Percentiles rank a stretch among this genome's conserved stretches.
Evolutionary conservation across 2,113 vertebrate genomes (phyloP).

Genomic region (Origma solitaria): DNA sequence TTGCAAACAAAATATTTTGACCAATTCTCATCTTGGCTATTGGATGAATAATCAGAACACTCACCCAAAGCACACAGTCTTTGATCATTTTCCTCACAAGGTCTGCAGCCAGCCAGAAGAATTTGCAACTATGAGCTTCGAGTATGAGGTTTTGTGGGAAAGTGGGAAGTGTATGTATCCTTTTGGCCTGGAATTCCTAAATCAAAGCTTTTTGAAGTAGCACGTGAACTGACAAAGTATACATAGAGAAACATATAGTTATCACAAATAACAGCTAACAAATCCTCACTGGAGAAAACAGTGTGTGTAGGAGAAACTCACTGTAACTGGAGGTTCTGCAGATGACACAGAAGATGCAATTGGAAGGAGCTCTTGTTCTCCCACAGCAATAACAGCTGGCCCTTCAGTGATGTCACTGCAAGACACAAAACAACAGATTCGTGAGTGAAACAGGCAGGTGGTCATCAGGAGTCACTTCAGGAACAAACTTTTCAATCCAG

Average conservation of each 20-base stretch:
- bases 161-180: background rate
- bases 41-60: background rate
- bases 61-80: background rate
- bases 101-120: background rate
- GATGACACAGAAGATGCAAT: background rate
- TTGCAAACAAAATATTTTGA: background rate
- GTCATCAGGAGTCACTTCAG: background rate
- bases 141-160: background rate
- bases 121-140: background rate
- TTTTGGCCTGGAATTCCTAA: background rate
- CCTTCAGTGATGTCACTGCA: constrained; percentile 1
- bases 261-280: background rate
- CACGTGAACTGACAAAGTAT: background rate
- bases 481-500: background rate
- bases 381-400: background rate
- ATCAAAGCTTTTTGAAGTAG: background rate
- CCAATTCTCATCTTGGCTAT: background rate
- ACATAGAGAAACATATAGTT: background rate
- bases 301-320: constrained; percentile 28
- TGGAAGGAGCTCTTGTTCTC: background rate
- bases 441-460: background rate
- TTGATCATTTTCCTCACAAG: background rate
- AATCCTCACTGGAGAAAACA: background rate
- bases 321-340: background rate
- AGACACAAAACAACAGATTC: background rate